Base-by-base conservation (phyloP, 2,113 vertebrate genomes). In the Urocynchramus pylzowi region DNA sequence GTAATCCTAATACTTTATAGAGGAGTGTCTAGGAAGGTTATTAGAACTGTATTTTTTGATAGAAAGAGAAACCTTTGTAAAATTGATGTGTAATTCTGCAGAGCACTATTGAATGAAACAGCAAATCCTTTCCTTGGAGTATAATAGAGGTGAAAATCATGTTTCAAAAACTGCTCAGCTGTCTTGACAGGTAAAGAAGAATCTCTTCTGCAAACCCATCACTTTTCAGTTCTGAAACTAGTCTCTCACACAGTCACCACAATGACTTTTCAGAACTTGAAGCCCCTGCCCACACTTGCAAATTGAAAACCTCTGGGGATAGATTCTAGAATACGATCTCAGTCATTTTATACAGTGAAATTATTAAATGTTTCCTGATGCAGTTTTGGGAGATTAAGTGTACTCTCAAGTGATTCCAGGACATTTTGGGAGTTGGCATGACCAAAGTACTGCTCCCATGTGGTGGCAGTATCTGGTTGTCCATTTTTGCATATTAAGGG, bases 41-140 rank as follows among this genome's bases (percentile, higher is more conserved):
- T 95, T 88, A 90, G 64, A 77, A 70, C 16, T 0, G 0, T 87
- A 21, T 71, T 70, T 95, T 95, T 68, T 77, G 30, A 86, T 84
- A 59, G 49, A 71, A 84, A 84, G 50, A 84, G 73, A 93, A 93
- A n/a, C 19, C 44, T 84, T 70, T 63, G 39, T 93, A 67, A 44
- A 92, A 81, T 30, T 67, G 16, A 39, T 63, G 64, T 63, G 26
- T 70, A 81, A 65, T 84, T 50, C 69, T 67, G 73, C 69, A 67
- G 54, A 75, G 31, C 44, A 24, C 35, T 81, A 7, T 87, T 75
- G 54, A 84, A 89, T 75, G 84, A 90, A 91, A 71, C 28, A 71
- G 86, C 68, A 95, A 78, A 92, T 95, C 70, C 57, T 90, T 87
- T 93, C 41, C 82, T 92, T 91, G 49, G 27, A 78, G 56, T 60